Base-by-base conservation (phyloP, 2,113 vertebrate genomes). In the Tupaia chinensis region DNA sequence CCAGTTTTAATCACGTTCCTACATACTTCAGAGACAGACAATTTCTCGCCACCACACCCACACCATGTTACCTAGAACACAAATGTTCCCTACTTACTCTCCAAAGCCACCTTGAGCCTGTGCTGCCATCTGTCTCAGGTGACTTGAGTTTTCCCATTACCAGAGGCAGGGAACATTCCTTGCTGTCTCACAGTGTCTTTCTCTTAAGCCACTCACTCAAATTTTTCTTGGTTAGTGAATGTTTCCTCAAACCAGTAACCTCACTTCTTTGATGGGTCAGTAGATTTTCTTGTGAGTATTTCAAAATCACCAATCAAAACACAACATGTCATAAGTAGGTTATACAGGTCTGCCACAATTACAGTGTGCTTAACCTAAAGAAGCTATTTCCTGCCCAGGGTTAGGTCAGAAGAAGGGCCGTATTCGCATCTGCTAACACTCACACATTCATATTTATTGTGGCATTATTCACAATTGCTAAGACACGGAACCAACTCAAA, bases 301-400 rank as follows among this genome's bases (percentile, higher is more conserved):
- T 96, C 70, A 69, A 96, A 96, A 82, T 16, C 58, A 91, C 78
- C 22, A 88, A 95, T 88, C 53, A 79, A 92, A 92, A 92, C 27
- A 83, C 12, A 76, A 27, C 60, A 56, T 82, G 53, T 83, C 92
- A 77, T 76, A n/a, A 96, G 80, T 69, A 87, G 23, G 25, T 89
- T 90, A 72, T 9, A n/a, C 29, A 95, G 79, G 90, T 82, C 92
- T 87, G 54, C 68, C 29, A 32, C 32, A 91, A 17, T 85, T 85
- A 65, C 34, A 87, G 90, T 12, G n/a, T 65, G 9, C 29, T 25
- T 56, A 87, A 23, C 25, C 53, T 74, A 78, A 96, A 88, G 78
- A 88, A 65, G 69, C 53, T 4, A 0, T 84, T 92, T 96, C 68
- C 69, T 89, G 72, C n/a, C 19, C 23, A 22, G 65, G 22, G 29